A percentile compares a stretch with the other conserved stretches of the same genome.
Evolutionary conservation across 2,113 vertebrate genomes (phyloP).

Genomic region (Chloebia gouldiae): DNA sequence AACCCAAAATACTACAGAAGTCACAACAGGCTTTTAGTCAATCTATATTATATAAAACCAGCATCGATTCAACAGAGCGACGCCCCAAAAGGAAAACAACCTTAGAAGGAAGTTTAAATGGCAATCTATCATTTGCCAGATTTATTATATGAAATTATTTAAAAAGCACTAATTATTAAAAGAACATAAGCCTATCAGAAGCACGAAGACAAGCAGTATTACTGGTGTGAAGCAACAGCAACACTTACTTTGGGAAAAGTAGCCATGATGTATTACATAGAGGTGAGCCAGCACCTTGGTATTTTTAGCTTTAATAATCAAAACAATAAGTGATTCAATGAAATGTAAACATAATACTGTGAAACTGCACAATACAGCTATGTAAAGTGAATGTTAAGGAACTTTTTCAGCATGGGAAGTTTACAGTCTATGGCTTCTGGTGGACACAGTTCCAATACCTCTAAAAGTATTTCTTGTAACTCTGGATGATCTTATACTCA

Average conservation of each 20-base stretch:
- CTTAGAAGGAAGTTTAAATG: not conserved
- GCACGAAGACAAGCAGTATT: not conserved
- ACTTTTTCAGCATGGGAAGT: not conserved
- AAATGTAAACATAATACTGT: not conserved
- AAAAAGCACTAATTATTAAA: not conserved
- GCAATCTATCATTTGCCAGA: not conserved
- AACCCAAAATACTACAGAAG: not conserved
- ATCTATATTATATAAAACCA: not conserved
- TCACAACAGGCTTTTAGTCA: not conserved
- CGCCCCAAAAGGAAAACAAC: not conserved
- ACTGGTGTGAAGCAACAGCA: not conserved
- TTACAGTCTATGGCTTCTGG: not conserved
- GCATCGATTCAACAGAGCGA: not conserved
- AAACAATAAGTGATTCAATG: not conserved
- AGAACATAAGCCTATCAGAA: not conserved
- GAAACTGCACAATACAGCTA: not conserved
- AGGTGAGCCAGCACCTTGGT: not conserved
- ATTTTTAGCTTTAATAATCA: not conserved
- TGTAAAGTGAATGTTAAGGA: not conserved
- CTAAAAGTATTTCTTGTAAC: not conserved
- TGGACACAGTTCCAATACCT: not conserved
- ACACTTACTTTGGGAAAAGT: not conserved
- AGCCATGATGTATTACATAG: not conserved
- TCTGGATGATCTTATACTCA: not conserved
- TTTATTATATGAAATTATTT: not conserved